These are phyloP conservation scores for Eurytoma adleriae DNA, from an alignment of 2,888 invertebrate species.

Conservation along the genomic window DNA sequence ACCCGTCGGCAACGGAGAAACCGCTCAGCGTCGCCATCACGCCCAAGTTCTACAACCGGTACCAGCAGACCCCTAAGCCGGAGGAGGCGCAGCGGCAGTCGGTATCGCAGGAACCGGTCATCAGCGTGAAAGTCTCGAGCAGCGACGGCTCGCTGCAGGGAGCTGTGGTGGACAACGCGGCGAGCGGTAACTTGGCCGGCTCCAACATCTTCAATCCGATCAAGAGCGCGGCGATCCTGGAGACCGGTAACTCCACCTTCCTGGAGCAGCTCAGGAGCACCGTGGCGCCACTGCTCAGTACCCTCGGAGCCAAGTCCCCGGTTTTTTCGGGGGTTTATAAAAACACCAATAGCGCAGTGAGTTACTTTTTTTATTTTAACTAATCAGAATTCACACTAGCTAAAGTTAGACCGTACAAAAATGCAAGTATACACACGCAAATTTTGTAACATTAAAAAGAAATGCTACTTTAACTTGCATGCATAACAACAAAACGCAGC, in stretches of 20 bases:
- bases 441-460: no score
- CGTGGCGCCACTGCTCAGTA: constrained; percentile 70
- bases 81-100: constrained; percentile 59
- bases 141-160: constrained; percentile 23
- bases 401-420: no score
- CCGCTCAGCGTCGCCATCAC: constrained; percentile 66
- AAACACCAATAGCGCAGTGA: constrained; percentile 68
- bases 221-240: constrained; percentile 64
- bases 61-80: constrained; percentile 59
- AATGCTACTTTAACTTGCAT: no score
- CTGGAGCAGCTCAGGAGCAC: constrained; percentile 72
- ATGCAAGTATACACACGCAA: no score
- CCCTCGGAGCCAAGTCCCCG: constrained; percentile 69
- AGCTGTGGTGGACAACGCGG: constrained; percentile 60
- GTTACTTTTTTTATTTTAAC: constrained; percentile 48
- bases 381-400: no score
- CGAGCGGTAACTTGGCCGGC: constrained; percentile 61
- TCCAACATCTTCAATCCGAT: constrained; percentile 72
- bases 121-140: constrained; percentile 58
- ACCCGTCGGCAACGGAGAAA: constrained; percentile 49
- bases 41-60: constrained; percentile 63
- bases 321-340: constrained; percentile 68
- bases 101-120: constrained; percentile 67
- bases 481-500: no score
- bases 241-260: constrained; percentile 66